Base-by-base conservation (phyloP, 2,113 vertebrate species). In the Crypturellus undulatus region DNA sequence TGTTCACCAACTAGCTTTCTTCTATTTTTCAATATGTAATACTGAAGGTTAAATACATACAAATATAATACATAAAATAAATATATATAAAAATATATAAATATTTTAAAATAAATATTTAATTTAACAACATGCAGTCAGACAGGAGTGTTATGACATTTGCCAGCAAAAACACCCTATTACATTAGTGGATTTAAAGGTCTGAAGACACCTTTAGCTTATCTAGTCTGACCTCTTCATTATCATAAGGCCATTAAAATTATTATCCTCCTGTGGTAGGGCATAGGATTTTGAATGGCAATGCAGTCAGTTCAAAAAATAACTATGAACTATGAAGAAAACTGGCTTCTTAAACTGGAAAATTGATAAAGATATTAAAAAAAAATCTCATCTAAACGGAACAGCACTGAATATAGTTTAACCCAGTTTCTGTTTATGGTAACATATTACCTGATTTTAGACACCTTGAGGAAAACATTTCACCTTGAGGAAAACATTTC, bases 291-390 rank as follows among this genome's bases (percentile, higher is more conserved):
- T 49, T 49, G 49, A 49, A 21, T 49, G 22, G 49, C 49, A 92
- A 45, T 45, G 32, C 25, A 18, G 9, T 79, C 62, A 60, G 47
- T 84, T 92, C n/a, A 87, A 90, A 49, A 90, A 38, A 79, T 32
- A 94, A 62, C n/a, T n/a, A n/a, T 62, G 80, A 93, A 91, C 68
- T 82, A 62, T 26, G 28, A 89, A 85, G 34, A 69, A 93, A 62
- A 43, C 64, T 32, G 52, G 38, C 75, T 18, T 75, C 43, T 60
- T 59, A 64, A 94, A 68, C 1, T 71, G 62, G 12, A 81, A 65
- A 87, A 81, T 26, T 10, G 9, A 9, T 84, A 22, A 52, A 82
- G 80, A 79, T 76, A 95, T 81, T 89, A 83, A 89, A 91, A 87
- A 51, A 20, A 26, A 54, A 25, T 30, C 38, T 4, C 40, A 40